Percentiles rank a stretch among this genome's conserved stretches.
These are phyloP conservation scores for Poeciliopsis turneri DNA, from an alignment of 2,797 vertebrate species.

Conservation along the genomic window DNA sequence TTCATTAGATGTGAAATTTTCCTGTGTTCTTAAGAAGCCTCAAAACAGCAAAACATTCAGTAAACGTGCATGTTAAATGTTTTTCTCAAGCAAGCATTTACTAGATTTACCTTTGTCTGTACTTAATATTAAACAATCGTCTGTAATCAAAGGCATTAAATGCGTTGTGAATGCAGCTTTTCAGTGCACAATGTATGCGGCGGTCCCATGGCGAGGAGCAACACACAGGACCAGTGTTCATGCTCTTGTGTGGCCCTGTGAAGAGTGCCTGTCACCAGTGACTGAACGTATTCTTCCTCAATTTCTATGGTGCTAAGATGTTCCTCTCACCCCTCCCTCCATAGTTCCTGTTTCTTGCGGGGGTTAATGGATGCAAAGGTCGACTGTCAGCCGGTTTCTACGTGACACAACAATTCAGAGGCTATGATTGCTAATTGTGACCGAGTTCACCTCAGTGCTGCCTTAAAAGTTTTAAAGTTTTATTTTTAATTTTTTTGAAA, in stretches of 20 bases:
- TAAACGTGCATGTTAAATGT: not conserved
- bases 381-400: slow-evolving; percentile 56
- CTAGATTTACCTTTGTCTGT: slow-evolving; percentile 6
- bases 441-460: slow-evolving; percentile 15
- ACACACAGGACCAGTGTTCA: slow-evolving; percentile 73
- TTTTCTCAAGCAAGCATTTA: not conserved
- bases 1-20: not conserved
- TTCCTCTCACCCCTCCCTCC: slow-evolving; percentile 44
- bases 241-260: slow-evolving; percentile 66
- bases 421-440: slow-evolving; percentile 15
- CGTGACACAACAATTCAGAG: slow-evolving; percentile 9
- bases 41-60: not conserved
- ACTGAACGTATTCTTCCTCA: slow-evolving; percentile 74
- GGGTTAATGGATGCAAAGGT: slow-evolving; percentile 62
- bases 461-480: not conserved
- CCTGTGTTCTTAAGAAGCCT: not conserved
- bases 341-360: slow-evolving; percentile 67
- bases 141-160: slow-evolving; percentile 39
- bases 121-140: slow-evolving; percentile 10
- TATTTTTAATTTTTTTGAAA: slow-evolving; percentile 10
- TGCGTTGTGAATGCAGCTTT: slow-evolving; percentile 65
- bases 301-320: slow-evolving; percentile 80
- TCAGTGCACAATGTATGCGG: slow-evolving; percentile 73
- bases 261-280: slow-evolving; percentile 78
- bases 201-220: slow-evolving; percentile 52